These are phyloP conservation scores for Peromyscus leucopus DNA, from an alignment of 2,113 vertebrate species.

Conservation along the genomic window DNA sequence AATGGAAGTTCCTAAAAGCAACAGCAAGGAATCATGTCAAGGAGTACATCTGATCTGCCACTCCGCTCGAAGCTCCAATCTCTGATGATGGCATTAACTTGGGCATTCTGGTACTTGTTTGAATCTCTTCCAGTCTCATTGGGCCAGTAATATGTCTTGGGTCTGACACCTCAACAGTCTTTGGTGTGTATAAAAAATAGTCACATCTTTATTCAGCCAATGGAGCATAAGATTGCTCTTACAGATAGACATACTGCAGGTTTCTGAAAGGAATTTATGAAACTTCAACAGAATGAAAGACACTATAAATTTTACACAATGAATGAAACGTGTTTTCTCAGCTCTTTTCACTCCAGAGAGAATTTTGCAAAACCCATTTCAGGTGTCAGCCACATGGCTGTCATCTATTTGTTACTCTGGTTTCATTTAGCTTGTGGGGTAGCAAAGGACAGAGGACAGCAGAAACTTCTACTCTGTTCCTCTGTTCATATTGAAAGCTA, in stretches of 20 bases:
- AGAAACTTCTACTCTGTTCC: conserved; percentile 29
- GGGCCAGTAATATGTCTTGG: conserved; percentile 44
- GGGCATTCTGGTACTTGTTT: neutral
- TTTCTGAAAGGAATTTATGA: conserved; percentile 58
- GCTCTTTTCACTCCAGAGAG: conserved; percentile 63
- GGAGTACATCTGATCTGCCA: neutral
- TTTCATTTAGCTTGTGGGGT: conserved; percentile 10
- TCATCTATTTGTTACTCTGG: neutral
- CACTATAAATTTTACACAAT: conserved; percentile 8
- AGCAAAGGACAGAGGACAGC: neutral
- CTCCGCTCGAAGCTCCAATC: neutral
- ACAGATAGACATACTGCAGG: conserved; percentile 9
- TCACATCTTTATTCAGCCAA: conserved; percentile 59
- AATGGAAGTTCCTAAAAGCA: conserved; percentile 67
- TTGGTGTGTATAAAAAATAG: neutral
- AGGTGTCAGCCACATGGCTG: neutral
- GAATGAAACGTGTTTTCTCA: conserved; percentile 53
- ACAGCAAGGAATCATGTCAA: conserved; percentile 45
- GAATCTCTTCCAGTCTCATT: conserved; percentile 41
- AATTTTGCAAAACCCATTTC: conserved; percentile 34
- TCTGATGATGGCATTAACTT: neutral
- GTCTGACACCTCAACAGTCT: conserved; percentile 7
- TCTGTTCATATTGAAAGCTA: conserved; percentile 57
- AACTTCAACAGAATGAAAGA: conserved; percentile 59
- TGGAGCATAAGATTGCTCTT: conserved; percentile 66